Conservation (phyloP, 2,797 vertebrate species). For the Eospalax fontanierii region DNA sequence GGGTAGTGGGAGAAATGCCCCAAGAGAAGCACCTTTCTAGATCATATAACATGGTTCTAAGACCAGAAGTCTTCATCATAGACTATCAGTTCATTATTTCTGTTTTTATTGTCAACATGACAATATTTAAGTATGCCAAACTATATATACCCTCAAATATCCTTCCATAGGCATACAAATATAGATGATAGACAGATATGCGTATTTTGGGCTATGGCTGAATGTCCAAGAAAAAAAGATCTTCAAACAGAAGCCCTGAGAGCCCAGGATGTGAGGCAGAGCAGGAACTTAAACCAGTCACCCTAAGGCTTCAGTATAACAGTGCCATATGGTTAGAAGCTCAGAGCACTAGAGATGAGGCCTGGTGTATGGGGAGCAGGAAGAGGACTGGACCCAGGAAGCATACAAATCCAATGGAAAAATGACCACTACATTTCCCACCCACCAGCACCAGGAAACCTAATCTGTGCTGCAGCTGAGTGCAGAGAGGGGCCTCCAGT, state of each 20-base stretch:
- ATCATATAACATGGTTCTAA: conserved; percentile 23
- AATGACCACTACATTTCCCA: background rate
- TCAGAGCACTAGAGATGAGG: background rate
- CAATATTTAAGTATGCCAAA: conserved; percentile 34
- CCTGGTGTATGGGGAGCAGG: background rate
- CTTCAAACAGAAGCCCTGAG: background rate
- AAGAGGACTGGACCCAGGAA: background rate
- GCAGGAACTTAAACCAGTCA: background rate
- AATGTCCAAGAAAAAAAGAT: background rate
- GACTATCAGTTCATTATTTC: background rate
- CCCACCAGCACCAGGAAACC: background rate
- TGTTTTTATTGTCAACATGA: background rate
- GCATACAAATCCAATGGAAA: background rate
- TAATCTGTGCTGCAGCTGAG: background rate
- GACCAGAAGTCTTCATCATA: background rate
- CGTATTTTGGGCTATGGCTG: background rate
- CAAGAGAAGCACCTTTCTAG: background rate
- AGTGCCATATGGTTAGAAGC: background rate
- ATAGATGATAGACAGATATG: background rate
- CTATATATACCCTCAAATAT: background rate
- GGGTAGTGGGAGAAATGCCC: background rate
- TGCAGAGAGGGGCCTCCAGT: background rate
- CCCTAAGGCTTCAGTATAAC: background rate
- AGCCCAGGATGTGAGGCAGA: background rate
- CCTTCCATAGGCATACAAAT: background rate